Evolutionary conservation across 2,113 vertebrate genomes (phyloP).

Genomic region (Pterocles orientalis): DNA sequence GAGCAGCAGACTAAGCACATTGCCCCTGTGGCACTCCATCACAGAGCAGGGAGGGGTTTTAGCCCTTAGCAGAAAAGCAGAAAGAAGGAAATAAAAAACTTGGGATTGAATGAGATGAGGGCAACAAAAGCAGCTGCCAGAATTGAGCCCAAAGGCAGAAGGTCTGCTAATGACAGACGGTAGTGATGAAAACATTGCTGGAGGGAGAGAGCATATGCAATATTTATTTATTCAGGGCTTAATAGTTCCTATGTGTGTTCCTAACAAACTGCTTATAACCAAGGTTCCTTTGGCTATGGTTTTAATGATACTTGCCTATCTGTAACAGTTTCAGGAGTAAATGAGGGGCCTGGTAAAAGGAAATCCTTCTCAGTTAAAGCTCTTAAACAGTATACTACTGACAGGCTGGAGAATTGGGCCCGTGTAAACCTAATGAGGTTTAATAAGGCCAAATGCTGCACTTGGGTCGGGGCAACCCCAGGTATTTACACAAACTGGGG

Average conservation of each 20-base stretch:
- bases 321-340: background rate
- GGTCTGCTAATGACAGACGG: slow-evolving; percentile 58
- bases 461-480: no score
- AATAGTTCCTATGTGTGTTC: background rate
- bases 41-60: background rate
- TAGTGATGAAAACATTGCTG: slow-evolving; percentile 40
- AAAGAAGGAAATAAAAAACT: slow-evolving; percentile 3
- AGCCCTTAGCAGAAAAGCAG: background rate
- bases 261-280: background rate
- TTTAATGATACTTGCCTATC: background rate
- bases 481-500: no score
- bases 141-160: slow-evolving; percentile 50
- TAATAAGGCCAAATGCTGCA: no score
- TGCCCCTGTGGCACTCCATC: background rate
- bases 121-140: slow-evolving; percentile 42
- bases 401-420: no score
- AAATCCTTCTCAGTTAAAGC: background rate
- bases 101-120: background rate
- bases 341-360: background rate
- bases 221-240: slow-evolving; percentile 33
- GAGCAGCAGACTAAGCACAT: background rate
- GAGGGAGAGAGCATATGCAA: slow-evolving; percentile 19
- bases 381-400: background rate
- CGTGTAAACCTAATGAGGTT: no score
- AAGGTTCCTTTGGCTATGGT: background rate